These are phyloP conservation scores for Lamprotornis superbus DNA, from an alignment of 2,113 vertebrate species.

Conservation along the genomic window DNA sequence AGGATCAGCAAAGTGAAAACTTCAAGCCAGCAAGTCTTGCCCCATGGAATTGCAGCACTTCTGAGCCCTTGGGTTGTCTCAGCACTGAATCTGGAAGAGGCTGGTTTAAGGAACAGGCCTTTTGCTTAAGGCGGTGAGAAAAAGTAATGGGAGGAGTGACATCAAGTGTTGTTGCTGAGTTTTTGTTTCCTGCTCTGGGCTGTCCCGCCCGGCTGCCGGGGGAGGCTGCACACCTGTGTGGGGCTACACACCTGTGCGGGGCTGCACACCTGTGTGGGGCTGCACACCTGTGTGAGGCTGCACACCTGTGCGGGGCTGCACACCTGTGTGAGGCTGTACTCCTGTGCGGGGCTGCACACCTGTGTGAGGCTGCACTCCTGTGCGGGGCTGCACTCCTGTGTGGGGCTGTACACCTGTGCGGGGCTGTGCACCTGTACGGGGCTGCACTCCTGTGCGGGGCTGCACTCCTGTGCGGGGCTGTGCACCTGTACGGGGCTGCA, in stretches of 20 bases:
- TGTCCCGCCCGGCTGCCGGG: not conserved
- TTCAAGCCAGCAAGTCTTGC: not conserved
- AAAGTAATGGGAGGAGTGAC: not conserved
- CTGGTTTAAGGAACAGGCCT: not conserved
- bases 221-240: not conserved
- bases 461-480: too few species aligned
- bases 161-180: fast-evolving
- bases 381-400: too few species aligned
- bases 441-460: too few species aligned
- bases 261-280: too few species aligned
- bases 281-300: too few species aligned
- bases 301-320: too few species aligned
- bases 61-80: not conserved
- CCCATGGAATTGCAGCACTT: not conserved
- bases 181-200: not conserved
- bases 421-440: too few species aligned
- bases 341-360: too few species aligned
- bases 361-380: too few species aligned
- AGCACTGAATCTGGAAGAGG: not conserved
- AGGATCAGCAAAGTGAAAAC: not conserved
- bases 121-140: not conserved
- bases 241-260: not conserved
- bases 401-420: too few species aligned
- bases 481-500: too few species aligned
- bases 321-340: too few species aligned